Evolutionary conservation across 2,113 vertebrate genomes (phyloP).

Genomic region (Pluvianellus socialis): DNA sequence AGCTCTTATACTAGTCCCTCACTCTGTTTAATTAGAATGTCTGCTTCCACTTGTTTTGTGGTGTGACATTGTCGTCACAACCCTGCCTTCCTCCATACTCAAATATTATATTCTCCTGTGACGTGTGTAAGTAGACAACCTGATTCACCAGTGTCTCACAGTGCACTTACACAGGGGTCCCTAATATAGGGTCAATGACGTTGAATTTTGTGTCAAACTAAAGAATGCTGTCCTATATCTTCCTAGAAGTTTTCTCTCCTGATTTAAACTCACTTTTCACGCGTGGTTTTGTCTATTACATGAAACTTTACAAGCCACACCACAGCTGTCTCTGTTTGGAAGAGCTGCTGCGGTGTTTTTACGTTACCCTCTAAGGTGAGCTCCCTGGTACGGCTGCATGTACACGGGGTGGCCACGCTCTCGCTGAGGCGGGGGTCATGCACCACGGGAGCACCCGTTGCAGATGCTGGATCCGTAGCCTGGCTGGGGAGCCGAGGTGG

Average conservation of each 20-base stretch:
- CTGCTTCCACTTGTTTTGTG: neutral
- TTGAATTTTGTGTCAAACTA: neutral
- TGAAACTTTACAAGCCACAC: neutral
- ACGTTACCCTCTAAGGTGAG: neutral
- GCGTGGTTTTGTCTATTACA: neutral
- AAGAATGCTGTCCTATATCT: neutral
- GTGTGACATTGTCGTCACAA: neutral
- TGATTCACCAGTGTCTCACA: neutral
- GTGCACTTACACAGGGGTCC: neutral
- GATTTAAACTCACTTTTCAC: neutral
- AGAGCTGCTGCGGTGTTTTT: neutral
- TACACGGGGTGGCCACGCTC: rapidly evolving
- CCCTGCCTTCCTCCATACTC: neutral
- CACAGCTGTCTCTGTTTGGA: neutral
- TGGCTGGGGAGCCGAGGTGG: neutral
- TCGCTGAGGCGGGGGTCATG: neutral
- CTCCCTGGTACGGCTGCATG: neutral
- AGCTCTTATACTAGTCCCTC: neutral
- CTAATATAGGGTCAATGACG: neutral
- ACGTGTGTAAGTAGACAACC: rapidly evolving
- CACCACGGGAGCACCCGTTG: neutral
- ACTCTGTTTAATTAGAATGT: neutral
- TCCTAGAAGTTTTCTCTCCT: neutral
- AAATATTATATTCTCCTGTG: neutral
- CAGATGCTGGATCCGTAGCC: neutral